Evolutionary conservation across 2,797 vertebrate genomes (phyloP).

Genomic region (Sparidentex hasta): DNA sequence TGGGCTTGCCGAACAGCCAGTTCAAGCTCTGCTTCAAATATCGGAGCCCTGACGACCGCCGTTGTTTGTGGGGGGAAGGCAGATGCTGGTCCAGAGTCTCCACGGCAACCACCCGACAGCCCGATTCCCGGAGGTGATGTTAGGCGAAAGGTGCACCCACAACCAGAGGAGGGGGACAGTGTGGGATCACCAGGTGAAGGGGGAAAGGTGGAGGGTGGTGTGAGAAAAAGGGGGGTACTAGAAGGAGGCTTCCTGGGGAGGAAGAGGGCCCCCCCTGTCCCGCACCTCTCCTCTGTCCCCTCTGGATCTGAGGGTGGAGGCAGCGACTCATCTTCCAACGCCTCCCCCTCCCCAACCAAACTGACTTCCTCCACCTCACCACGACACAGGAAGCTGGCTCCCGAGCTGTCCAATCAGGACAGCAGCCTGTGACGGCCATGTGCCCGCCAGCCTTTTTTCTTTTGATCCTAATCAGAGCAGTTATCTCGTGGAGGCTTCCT

Average conservation of each 20-base stretch:
- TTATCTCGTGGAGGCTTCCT: conserved; percentile 5
- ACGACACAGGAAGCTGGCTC: conserved; percentile 88
- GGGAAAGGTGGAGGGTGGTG: conserved; percentile 85
- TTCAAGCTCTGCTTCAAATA: conserved; percentile 59
- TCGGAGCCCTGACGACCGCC: conserved; percentile 16
- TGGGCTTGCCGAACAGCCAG: conserved; percentile 78
- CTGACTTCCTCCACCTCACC: conserved; percentile 89
- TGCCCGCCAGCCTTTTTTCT: background rate
- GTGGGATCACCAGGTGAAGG: conserved; percentile 82
- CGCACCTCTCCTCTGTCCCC: conserved; percentile 88
- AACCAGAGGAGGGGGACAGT: conserved; percentile 87
- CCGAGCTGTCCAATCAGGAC: conserved; percentile 89
- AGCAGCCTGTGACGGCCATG: conserved; percentile 78
- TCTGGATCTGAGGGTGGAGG: conserved; percentile 85
- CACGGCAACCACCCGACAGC: conserved; percentile 83
- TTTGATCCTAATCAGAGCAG: conserved; percentile 1
- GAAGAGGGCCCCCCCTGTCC: conserved; percentile 89
- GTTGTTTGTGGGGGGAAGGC: conserved; percentile 34
- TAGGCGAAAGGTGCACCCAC: conserved; percentile 82
- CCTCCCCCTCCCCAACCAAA: conserved; percentile 95
- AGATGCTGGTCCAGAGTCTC: conserved; percentile 81
- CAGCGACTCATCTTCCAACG: conserved; percentile 90
- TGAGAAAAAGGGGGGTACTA: conserved; percentile 90
- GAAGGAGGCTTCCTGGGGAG: conserved; percentile 92
- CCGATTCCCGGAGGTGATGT: conserved; percentile 82